A percentile compares a stretch with the other conserved stretches of the same genome.
These are phyloP conservation scores for Illadopsis cleaveri DNA, from an alignment of 2,113 vertebrate species.

Conservation along the genomic window DNA sequence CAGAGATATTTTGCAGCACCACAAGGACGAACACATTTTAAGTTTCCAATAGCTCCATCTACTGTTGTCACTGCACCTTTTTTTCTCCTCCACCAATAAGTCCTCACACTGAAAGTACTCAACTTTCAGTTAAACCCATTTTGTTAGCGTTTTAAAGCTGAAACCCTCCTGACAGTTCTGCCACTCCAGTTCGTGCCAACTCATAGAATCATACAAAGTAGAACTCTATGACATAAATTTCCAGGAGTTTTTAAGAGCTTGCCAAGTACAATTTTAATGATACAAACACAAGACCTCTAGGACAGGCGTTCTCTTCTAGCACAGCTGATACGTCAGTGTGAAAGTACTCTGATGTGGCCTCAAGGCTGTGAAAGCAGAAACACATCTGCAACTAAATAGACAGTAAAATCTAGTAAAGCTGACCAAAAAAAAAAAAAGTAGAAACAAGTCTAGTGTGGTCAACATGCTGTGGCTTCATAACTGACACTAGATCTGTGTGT, in stretches of 20 bases:
- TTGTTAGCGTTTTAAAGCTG: not conserved
- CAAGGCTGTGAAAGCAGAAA: not conserved
- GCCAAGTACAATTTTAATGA: not conserved
- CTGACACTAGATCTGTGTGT: not conserved
- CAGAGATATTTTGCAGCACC: not conserved
- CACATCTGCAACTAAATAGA: not conserved
- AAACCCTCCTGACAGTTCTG: not conserved
- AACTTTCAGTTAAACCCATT: not conserved
- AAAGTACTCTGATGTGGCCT: not conserved
- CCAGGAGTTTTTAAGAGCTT: not conserved
- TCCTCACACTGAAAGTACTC: not conserved
- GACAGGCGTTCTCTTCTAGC: not conserved
- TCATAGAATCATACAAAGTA: not conserved
- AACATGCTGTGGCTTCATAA: not conserved
- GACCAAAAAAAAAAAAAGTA: not conserved
- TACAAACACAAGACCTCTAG: not conserved
- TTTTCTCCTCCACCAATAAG: not conserved
- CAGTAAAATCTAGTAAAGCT: not conserved
- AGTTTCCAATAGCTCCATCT: conserved; percentile 57
- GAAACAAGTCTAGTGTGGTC: not conserved
- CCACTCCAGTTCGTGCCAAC: not conserved
- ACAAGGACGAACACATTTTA: not conserved
- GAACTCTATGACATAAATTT: not conserved
- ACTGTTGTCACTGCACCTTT: not conserved
- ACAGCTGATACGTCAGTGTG: not conserved